Evolutionary conservation across 2,113 vertebrate genomes (phyloP).

Genomic region (Thalassarche chlororhynchos): DNA sequence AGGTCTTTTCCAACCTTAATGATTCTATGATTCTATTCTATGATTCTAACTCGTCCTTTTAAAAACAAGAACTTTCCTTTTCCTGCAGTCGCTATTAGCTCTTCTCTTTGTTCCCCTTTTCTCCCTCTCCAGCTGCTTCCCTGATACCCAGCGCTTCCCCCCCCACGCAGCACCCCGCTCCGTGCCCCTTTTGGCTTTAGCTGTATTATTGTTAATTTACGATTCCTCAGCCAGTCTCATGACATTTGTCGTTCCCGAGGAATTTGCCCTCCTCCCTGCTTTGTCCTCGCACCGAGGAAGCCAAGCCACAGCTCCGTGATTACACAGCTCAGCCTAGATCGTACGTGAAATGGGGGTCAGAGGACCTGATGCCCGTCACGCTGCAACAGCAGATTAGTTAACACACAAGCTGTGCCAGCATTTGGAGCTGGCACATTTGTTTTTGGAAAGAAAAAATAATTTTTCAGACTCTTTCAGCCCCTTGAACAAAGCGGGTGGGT

Average conservation of each 20-base stretch:
- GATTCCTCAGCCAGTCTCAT: not conserved
- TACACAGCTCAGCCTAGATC: not conserved
- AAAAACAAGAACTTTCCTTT: not conserved
- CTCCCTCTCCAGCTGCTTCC: not conserved
- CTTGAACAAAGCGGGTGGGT: not conserved
- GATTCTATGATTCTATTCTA: too few species aligned
- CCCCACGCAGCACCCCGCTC: not conserved
- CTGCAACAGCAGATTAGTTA: not conserved
- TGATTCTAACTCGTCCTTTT: not conserved
- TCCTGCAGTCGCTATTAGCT: not conserved
- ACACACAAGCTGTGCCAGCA: not conserved
- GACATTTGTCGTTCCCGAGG: not conserved
- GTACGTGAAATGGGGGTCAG: fast-evolving
- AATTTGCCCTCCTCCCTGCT: not conserved
- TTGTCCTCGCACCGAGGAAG: not conserved
- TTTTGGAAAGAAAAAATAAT: not conserved
- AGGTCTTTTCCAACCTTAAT: too few species aligned
- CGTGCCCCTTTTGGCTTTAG: not conserved
- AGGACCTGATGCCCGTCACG: fast-evolving
- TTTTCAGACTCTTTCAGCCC: not conserved
- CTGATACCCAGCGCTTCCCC: fast-evolving
- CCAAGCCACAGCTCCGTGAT: not conserved
- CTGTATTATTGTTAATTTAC: fast-evolving
- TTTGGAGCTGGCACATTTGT: not conserved
- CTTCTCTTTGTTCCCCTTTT: not conserved